Conservation (phyloP, 2,888 invertebrate genomes). For the Drosophila fungiperda region DNA sequence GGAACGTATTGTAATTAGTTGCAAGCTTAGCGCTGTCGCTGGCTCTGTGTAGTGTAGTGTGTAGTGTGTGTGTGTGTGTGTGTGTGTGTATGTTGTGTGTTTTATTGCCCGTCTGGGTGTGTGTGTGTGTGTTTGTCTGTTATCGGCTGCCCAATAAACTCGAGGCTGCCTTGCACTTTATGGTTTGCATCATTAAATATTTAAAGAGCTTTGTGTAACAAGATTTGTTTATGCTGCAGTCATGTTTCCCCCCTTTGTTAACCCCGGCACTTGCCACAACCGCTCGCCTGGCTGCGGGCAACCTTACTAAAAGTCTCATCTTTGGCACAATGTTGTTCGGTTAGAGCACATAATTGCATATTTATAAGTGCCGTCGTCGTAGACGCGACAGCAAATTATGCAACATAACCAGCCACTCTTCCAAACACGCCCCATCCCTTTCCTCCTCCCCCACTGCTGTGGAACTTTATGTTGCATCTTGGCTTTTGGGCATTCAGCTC, state of each 20-base stretch:
- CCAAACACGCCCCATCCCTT: not conserved
- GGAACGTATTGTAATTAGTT: constrained; percentile 71
- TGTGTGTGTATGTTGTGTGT: not conserved
- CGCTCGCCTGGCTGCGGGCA: constrained; percentile 7
- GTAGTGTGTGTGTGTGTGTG: constrained; percentile 3
- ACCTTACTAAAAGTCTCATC: constrained; percentile 38
- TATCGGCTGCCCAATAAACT: constrained; percentile 69
- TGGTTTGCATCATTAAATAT: constrained; percentile 72
- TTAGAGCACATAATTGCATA: constrained; percentile 73
- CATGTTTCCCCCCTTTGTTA: not conserved
- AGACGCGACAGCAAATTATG: constrained; percentile 63
- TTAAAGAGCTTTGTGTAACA: constrained; percentile 75
- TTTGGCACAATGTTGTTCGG: constrained; percentile 63
- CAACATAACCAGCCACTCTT: constrained; percentile 24
- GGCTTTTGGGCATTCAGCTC: constrained; percentile 30
- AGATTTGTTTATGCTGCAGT: constrained; percentile 66
- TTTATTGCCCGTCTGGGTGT: not conserved
- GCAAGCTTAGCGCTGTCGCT: constrained; percentile 17
- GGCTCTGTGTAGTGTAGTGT: not conserved
- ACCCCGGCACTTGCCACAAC: not conserved
- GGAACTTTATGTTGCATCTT: constrained; percentile 18
- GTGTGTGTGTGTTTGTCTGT: constrained; percentile 19
- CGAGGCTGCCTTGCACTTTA: constrained; percentile 61
- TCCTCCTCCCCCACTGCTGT: not conserved
- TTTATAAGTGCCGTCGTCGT: constrained; percentile 68